Evolutionary conservation across 1,140 invertebrate species (phyloP), one percentile per base, ranked within the genome.

Genomic region (Tetraneura akinire): DNA sequence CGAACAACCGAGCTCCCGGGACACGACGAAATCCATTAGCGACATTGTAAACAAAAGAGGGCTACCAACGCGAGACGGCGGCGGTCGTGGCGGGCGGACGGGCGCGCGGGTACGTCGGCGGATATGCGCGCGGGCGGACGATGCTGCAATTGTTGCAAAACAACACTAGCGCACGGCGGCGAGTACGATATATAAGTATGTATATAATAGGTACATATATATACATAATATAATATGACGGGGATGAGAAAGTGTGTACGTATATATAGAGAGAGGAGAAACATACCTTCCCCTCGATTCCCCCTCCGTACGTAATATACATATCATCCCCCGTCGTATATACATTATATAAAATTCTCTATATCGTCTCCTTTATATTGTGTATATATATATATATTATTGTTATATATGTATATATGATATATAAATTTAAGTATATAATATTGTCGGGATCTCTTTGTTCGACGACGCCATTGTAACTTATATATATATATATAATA

Each of bases 21-120:
- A 76, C 71, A 76, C 64, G 64, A 57, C 71, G 51, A 76, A 76
- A 76, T 76, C 71, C 71, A 76, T 76, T 76, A 76, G 71, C 71
- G 71, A 76, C 71, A 76, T 76, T 76, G 71, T 76, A 76, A 76
- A 76, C 71, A 76, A 76, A 76, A 76, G 71, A 76, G 71, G 71
- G 71, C 71, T 76, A 55, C 51, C 29, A n/a, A 29, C 32, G 71
- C 47, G n/a, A n/a, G n/a, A n/a, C 45, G 45, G 45, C 45, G n/a
- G n/a, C n/a, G n/a, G n/a, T n/a, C n/a, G n/a, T n/a, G 64, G 64
- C 64, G 64, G 37, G 64, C 64, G 64, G 29, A n/a, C n/a, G n/a
- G n/a, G n/a, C n/a, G n/a, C n/a, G n/a, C n/a, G n/a, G n/a, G n/a
- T n/a, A n/a, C n/a, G n/a, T n/a, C n/a, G n/a, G n/a, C n/a, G n/a